Evolutionary conservation across 2,888 invertebrate genomes (phyloP).

Genomic region (Meiosimyza decipiens): DNA sequence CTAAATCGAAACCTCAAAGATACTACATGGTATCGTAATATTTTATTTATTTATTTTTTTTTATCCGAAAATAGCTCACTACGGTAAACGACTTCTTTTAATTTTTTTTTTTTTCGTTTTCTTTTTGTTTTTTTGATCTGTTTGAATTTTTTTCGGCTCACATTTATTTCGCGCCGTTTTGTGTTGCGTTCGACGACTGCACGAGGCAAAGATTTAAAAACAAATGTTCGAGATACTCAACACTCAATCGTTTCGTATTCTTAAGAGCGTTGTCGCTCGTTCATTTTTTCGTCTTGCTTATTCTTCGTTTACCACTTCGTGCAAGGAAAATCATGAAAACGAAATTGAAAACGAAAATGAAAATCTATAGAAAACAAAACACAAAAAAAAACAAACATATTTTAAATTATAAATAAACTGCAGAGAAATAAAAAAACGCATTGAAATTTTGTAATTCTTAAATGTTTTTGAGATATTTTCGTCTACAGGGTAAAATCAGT

Average conservation of each 20-base stretch:
- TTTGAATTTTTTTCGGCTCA: slow-evolving; percentile 36
- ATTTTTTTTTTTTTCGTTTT: slow-evolving; percentile 19
- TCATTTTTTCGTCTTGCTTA: slow-evolving; percentile 2
- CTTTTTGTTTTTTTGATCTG: slow-evolving; percentile 34
- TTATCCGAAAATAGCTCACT: slow-evolving; percentile 46
- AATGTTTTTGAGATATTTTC: not conserved
- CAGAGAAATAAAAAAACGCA: slow-evolving; percentile 18
- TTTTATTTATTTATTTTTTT: slow-evolving; percentile 30
- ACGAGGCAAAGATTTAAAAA: slow-evolving; percentile 60
- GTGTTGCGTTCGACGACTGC: slow-evolving; percentile 47
- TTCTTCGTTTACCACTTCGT: slow-evolving; percentile 50
- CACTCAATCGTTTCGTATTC: slow-evolving; percentile 44
- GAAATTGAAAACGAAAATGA: slow-evolving; percentile 55
- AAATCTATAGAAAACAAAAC: slow-evolving; percentile 26
- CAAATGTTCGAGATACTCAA: slow-evolving; percentile 52
- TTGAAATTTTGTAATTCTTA: slow-evolving; percentile 27
- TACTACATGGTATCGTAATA: not conserved
- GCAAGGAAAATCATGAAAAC: slow-evolving; percentile 43
- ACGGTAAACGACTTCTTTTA: slow-evolving; percentile 25
- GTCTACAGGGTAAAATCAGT: too few relatives aligned
- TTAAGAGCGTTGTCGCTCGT: not conserved
- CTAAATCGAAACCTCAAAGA: not conserved
- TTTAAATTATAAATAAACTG: slow-evolving; percentile 37
- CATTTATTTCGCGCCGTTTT: slow-evolving; percentile 37
- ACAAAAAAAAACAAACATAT: not conserved